phyloP scores from a whole-genome alignment of 2,888 invertebrate species.

The Apantesis nais region DNA sequence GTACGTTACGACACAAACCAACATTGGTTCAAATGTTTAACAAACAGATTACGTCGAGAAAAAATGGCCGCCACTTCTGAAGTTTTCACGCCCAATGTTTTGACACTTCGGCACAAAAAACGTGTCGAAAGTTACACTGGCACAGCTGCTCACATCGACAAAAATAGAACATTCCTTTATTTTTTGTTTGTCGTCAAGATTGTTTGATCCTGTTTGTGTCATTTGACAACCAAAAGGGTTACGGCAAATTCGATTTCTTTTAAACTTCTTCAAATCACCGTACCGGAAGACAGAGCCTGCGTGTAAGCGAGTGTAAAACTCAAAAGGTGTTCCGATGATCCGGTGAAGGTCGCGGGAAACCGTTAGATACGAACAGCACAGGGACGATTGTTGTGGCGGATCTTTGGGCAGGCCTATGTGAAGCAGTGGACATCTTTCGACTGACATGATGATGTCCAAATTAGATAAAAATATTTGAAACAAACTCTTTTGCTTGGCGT shows the following conservation, averaged over 20 bases:
- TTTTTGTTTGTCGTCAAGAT: constrained; percentile 22
- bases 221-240: constrained; percentile 2
- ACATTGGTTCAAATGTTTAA: constrained; percentile 11
- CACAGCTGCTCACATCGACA: constrained; percentile 36
- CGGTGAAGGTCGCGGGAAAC: too few relatives aligned
- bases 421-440: too few relatives aligned
- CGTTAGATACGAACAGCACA: too few relatives aligned
- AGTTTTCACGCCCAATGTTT: constrained; percentile 40
- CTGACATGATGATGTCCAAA: too few relatives aligned
- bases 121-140: constrained; percentile 22
- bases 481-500: too few relatives aligned
- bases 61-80: constrained; percentile 28
- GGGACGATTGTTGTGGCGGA: too few relatives aligned
- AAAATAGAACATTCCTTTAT: constrained; percentile 34
- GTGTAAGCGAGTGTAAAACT: too few relatives aligned
- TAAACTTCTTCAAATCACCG: not conserved
- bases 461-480: too few relatives aligned
- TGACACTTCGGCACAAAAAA: constrained; percentile 43
- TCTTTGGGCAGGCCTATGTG: too few relatives aligned
- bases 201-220: constrained; percentile 7
- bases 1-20: not conserved
- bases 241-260: not conserved
- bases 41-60: constrained; percentile 19
- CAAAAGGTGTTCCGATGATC: too few relatives aligned
- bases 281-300: too few relatives aligned